Conservation (phyloP, 1,140 invertebrate genomes). For the Aporrectodea caliginosa region DNA sequence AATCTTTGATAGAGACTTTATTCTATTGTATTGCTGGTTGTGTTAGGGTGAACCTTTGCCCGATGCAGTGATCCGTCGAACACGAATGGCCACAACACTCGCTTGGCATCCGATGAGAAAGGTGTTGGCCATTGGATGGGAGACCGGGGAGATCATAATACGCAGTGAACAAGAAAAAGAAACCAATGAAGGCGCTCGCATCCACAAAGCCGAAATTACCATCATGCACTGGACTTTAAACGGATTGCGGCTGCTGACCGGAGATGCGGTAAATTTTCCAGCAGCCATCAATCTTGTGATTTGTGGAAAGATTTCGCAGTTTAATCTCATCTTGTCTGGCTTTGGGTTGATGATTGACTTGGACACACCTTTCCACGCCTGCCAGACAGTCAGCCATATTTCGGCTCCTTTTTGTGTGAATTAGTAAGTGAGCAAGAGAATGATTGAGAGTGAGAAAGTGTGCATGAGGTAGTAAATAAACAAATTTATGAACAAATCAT, state of each 20-base stretch:
- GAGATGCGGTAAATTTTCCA: slow-evolving; percentile 46
- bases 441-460: no score
- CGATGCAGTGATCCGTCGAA: slow-evolving; percentile 66
- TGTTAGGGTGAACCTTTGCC: slow-evolving; percentile 73
- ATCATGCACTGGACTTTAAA: slow-evolving; percentile 71
- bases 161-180: slow-evolving; percentile 68
- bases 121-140: slow-evolving; percentile 80
- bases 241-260: slow-evolving; percentile 70
- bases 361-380: no score
- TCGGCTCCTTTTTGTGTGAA: no score
- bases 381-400: no score
- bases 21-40: no score
- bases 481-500: no score
- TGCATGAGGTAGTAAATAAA: no score
- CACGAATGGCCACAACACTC: slow-evolving; percentile 61
- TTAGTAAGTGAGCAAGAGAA: no score
- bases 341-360: not conserved
- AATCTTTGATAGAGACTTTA: no score
- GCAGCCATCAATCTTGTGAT: not conserved
- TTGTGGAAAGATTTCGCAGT: no score
- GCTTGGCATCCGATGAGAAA: slow-evolving; percentile 84
- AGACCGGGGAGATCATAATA: slow-evolving; percentile 79
- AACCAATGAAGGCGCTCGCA: slow-evolving; percentile 69
- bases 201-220: slow-evolving; percentile 74
- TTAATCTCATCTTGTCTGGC: not conserved